Evolutionary conservation across 2,888 invertebrate genomes (phyloP).

Genomic region (Micropterix aruncella): DNA sequence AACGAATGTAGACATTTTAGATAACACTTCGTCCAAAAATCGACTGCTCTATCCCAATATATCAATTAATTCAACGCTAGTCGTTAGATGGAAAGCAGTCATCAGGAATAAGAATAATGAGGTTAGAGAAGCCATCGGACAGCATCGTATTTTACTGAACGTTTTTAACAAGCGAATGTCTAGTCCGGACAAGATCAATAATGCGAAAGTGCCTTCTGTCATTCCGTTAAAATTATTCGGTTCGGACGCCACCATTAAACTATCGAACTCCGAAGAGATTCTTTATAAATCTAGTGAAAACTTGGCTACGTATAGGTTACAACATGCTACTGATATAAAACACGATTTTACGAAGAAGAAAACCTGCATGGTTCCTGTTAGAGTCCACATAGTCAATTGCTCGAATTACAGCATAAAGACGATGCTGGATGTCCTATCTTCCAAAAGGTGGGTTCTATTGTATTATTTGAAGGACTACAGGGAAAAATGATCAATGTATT

Average conservation of each 20-base stretch:
- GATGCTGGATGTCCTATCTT: conserved; percentile 37
- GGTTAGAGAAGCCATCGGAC: conserved; percentile 46
- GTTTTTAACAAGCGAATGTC: conserved; percentile 40
- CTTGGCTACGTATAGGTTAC: conserved; percentile 43
- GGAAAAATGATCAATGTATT: too few relatives aligned
- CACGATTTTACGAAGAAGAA: conserved; percentile 48
- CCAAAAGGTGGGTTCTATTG: conserved; percentile 6
- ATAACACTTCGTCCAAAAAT: conserved; percentile 16
- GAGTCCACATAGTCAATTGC: conserved; percentile 52
- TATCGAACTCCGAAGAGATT: conserved; percentile 17
- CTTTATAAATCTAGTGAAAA: conserved; percentile 24
- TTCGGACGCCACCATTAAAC: conserved; percentile 21
- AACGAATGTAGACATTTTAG: conserved; percentile 19
- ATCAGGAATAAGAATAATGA: conserved; percentile 36
- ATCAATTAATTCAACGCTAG: conserved; percentile 30
- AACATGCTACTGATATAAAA: conserved; percentile 38
- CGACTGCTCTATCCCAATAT: conserved; percentile 16
- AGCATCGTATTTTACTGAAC: conserved; percentile 51
- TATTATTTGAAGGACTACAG: too few relatives aligned
- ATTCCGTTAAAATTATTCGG: conserved; percentile 24
- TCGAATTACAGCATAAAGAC: conserved; percentile 42
- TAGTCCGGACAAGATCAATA: conserved; percentile 20
- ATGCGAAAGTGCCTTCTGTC: conserved; percentile 17
- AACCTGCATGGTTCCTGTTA: conserved; percentile 54
- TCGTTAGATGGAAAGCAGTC: conserved; percentile 39